These are phyloP conservation scores for Chesias legatella DNA, from an alignment of 2,888 invertebrate species.

Conservation along the genomic window DNA sequence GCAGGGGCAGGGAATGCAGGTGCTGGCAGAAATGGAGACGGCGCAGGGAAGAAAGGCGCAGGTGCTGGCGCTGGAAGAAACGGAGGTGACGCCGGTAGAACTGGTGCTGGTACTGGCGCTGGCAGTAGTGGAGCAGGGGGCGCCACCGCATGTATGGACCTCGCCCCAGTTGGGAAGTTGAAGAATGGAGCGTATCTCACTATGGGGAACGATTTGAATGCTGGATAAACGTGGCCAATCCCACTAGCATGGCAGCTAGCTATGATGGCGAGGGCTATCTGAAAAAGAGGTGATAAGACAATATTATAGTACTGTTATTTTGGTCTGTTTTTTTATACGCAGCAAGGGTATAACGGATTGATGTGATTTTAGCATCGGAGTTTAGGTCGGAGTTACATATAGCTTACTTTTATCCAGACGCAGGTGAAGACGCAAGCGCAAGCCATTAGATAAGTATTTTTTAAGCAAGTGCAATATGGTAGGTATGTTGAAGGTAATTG, in stretches of 20 bases:
- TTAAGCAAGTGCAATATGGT: no score
- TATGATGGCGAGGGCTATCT: conserved; percentile 57
- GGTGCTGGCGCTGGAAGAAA: conserved; percentile 34
- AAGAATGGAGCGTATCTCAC: conserved; percentile 73
- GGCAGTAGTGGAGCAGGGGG: conserved; percentile 34
- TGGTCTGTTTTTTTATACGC: no score
- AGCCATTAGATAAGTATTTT: no score
- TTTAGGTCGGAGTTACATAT: no score
- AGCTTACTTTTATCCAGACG: no score
- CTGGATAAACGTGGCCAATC: conserved; percentile 56
- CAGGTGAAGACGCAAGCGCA: no score
- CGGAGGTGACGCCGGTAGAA: conserved; percentile 30
- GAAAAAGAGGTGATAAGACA: conserved; percentile 35
- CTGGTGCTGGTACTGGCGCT: conserved; percentile 34
- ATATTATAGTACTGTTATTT: no score
- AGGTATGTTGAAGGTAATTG: no score
- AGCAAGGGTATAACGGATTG: no score
- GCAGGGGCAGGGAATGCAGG: conserved; percentile 26
- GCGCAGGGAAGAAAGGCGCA: conserved; percentile 33
- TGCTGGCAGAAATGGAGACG: conserved; percentile 26
- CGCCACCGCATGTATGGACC: conserved; percentile 67
- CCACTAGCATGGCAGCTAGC: conserved; percentile 70
- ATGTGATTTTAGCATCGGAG: no score
- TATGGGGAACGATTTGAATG: conserved; percentile 57
- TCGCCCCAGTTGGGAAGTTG: conserved; percentile 63